Evolutionary conservation across 2,888 invertebrate genomes (phyloP).

Genomic region (Agrotis segetum): DNA sequence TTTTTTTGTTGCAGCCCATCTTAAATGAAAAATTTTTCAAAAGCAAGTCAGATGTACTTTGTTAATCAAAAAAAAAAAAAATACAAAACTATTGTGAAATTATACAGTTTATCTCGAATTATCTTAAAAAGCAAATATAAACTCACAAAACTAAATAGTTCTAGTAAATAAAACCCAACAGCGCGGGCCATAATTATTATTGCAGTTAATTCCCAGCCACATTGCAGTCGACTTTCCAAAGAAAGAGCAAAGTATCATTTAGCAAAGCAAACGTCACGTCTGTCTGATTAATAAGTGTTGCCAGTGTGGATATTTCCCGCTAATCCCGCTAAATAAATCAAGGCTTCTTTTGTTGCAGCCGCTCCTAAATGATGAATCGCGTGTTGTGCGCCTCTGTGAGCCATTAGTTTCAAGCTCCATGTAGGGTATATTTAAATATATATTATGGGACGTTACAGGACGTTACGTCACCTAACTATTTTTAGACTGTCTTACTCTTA

Average conservation of each 20-base stretch:
- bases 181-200: not conserved
- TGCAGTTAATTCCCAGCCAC: constrained; percentile 4
- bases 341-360: constrained; percentile 65
- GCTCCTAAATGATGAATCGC: constrained; percentile 73
- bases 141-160: not conserved
- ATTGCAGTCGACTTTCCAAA: constrained; percentile 22
- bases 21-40: too few relatives aligned
- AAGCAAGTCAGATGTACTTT: too few relatives aligned
- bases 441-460: constrained; percentile 11
- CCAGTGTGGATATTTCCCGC: constrained; percentile 54
- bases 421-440: constrained; percentile 30
- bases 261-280: constrained; percentile 38
- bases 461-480: constrained; percentile 29
- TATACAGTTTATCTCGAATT: too few relatives aligned
- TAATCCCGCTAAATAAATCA: constrained; percentile 69
- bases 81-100: too few relatives aligned
- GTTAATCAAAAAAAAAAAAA: too few relatives aligned
- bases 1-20: too few relatives aligned
- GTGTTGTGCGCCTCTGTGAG: constrained; percentile 57
- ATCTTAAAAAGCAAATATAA: not conserved
- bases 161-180: not conserved
- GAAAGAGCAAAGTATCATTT: constrained; percentile 30
- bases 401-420: constrained; percentile 64
- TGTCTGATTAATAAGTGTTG: constrained; percentile 56
- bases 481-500: constrained; percentile 17